A percentile compares a stretch with the other conserved stretches of the same genome.
These are phyloP conservation scores for Amphiprion clarkii DNA, from an alignment of 2,797 vertebrate genomes.

Conservation along the genomic window DNA sequence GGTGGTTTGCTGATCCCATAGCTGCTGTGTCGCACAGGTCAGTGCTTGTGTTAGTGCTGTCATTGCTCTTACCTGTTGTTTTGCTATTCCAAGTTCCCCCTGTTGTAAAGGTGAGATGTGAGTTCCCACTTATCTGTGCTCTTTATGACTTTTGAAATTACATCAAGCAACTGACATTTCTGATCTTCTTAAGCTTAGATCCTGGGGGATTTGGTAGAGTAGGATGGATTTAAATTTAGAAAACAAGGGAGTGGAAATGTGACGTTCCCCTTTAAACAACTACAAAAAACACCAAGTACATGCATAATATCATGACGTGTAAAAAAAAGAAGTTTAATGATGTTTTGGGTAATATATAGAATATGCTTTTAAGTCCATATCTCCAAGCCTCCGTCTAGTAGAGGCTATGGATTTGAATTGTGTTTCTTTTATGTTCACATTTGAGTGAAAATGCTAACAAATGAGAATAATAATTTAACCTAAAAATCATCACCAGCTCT, in stretches of 20 bases:
- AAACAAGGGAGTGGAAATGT: background rate
- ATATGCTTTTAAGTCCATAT: background rate
- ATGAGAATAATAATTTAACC: conserved; percentile 13
- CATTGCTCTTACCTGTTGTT: conserved; percentile 36
- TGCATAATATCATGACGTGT: conserved; percentile 17
- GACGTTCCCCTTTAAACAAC: background rate
- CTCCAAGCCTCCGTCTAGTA: background rate
- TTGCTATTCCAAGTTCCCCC: conserved; percentile 5
- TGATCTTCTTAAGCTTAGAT: background rate
- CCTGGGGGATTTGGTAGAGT: background rate
- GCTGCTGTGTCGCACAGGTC: conserved; percentile 39
- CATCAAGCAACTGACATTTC: conserved; percentile 14
- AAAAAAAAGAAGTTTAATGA: conserved; percentile 15
- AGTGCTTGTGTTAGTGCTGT: conserved; percentile 32
- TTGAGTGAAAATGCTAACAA: too few species aligned
- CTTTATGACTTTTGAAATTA: background rate
- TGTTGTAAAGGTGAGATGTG: conserved; percentile 4
- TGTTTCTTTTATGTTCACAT: background rate
- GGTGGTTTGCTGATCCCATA: conserved; percentile 53
- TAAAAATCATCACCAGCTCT: conserved; percentile 24
- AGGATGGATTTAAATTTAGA: conserved; percentile 5
- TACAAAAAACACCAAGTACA: background rate
- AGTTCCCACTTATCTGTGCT: conserved; percentile 1
- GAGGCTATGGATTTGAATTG: background rate
- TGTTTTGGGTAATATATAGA: background rate